A percentile compares a stretch with the other conserved stretches of the same genome.
phyloP scores from a whole-genome alignment of 2,113 vertebrate species.

The Romanogobio albipinnatus region DNA sequence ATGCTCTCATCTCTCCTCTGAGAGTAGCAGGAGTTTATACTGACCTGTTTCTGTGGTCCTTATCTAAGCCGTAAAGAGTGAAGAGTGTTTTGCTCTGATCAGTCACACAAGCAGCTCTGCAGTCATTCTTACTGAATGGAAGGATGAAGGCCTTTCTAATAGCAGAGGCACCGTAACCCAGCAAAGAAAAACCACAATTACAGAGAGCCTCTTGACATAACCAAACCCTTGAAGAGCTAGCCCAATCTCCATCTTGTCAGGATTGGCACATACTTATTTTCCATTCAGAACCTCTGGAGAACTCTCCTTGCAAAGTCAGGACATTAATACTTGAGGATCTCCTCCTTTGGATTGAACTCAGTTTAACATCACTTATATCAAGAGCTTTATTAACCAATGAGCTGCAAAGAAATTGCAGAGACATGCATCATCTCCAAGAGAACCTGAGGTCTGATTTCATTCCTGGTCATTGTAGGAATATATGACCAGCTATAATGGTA shows the following conservation, averaged over 20 bases:
- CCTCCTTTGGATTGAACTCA: slow-evolving; percentile 63
- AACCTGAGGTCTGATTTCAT: not conserved
- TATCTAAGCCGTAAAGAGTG: not conserved
- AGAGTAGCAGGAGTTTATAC: not conserved
- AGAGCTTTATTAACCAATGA: not conserved
- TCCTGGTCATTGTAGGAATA: not conserved
- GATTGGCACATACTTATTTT: slow-evolving; percentile 67
- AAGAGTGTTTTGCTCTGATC: not conserved
- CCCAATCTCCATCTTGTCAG: slow-evolving; percentile 62
- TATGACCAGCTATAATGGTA: not conserved
- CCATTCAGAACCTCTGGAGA: slow-evolving; percentile 66
- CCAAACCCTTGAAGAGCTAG: slow-evolving; percentile 64
- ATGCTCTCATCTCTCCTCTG: not conserved
- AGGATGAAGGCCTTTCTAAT: not conserved
- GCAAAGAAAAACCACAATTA: slow-evolving; percentile 68
- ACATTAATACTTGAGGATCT: slow-evolving; percentile 64
- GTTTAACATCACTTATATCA: slow-evolving; percentile 53
- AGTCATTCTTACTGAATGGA: not conserved
- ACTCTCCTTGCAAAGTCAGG: slow-evolving; percentile 69
- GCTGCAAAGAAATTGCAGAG: not conserved
- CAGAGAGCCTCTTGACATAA: slow-evolving; percentile 60
- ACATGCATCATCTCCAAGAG: not conserved
- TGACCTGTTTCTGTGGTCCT: not conserved
- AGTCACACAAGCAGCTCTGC: not conserved
- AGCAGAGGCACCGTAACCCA: slow-evolving; percentile 47